These are phyloP conservation scores for Allolobophora icterica DNA, from an alignment of 2,888 invertebrate species.

Conservation along the genomic window DNA sequence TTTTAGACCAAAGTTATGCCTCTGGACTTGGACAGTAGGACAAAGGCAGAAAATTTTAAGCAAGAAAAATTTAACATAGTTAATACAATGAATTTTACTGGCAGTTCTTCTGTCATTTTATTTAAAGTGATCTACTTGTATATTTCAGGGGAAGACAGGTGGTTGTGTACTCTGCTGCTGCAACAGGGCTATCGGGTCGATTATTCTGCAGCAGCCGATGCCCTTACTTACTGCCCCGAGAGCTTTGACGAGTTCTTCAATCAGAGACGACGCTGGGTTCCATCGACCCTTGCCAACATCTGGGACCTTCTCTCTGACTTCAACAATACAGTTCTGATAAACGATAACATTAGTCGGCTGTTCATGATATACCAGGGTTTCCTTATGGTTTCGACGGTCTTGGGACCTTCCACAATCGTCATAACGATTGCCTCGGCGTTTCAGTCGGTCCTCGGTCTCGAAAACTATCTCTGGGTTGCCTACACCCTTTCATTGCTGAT, in stretches of 20 bases:
- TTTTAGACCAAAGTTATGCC: no score
- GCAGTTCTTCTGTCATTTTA: background rate
- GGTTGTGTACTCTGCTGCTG: conserved; percentile 92
- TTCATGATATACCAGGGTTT: conserved; percentile 55
- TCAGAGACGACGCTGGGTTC: conserved; percentile 95
- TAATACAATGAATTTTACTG: background rate
- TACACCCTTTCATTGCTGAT: conserved; percentile 47
- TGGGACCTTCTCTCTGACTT: conserved; percentile 76
- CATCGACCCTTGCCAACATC: conserved; percentile 96
- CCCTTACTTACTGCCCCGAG: conserved; percentile 95
- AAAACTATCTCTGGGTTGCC: conserved; percentile 35
- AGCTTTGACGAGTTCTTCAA: conserved; percentile 78
- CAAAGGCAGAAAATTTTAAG: background rate
- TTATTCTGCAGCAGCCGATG: conserved; percentile 98
- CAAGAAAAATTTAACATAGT: background rate
- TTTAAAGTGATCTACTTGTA: background rate
- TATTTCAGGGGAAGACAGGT: conserved; percentile 86
- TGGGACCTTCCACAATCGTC: conserved; percentile 50
- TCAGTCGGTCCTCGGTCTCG: conserved; percentile 36
- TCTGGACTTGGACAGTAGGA: no score
- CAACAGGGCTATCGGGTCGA: conserved; percentile 95
- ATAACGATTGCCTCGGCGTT: conserved; percentile 49
- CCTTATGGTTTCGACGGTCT: conserved; percentile 50
- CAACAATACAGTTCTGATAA: conserved; percentile 50
- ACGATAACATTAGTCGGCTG: conserved; percentile 54